Evolutionary conservation across 2,797 vertebrate species (phyloP).

Genomic region (Lithobates pipiens): DNA sequence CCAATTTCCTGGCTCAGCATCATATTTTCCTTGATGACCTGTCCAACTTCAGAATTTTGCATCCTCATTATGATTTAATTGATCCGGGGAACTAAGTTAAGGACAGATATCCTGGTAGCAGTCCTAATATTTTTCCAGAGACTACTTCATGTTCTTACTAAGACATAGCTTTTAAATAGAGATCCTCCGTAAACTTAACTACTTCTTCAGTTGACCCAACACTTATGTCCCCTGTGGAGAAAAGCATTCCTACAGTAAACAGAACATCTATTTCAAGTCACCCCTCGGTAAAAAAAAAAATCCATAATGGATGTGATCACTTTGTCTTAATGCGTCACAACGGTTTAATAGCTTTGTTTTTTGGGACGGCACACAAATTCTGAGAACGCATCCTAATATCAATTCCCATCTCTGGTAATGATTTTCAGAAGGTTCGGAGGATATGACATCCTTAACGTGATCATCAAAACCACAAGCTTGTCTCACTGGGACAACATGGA

Average conservation of each 20-base stretch:
- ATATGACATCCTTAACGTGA: slow-evolving; percentile 47
- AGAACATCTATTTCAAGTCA: not conserved
- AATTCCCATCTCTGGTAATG: slow-evolving; percentile 68
- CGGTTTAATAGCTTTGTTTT: slow-evolving; percentile 25
- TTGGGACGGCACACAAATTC: slow-evolving; percentile 62
- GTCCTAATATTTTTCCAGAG: too few relatives aligned
- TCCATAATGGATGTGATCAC: slow-evolving; percentile 32
- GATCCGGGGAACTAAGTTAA: too few relatives aligned
- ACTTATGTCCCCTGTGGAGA: not conserved
- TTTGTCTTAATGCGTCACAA: slow-evolving; percentile 15
- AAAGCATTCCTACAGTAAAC: slow-evolving; percentile 28
- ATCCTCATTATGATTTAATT: too few relatives aligned
- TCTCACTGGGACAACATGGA: slow-evolving; percentile 37
- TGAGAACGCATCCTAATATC: slow-evolving; percentile 69
- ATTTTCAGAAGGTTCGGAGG: slow-evolving; percentile 48
- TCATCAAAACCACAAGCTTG: slow-evolving; percentile 65
- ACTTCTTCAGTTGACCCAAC: not conserved
- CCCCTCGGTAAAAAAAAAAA: not conserved
- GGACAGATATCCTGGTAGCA: too few relatives aligned
- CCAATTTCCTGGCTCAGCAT: too few relatives aligned
- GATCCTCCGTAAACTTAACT: not conserved
- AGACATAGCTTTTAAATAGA: too few relatives aligned
- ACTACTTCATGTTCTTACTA: too few relatives aligned
- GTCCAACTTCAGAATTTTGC: too few relatives aligned
- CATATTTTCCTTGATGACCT: too few relatives aligned